A percentile compares a stretch with the other conserved stretches of the same genome.
Conservation (phyloP, 2,888 invertebrate species). For the Celastrina argiolus region DNA sequence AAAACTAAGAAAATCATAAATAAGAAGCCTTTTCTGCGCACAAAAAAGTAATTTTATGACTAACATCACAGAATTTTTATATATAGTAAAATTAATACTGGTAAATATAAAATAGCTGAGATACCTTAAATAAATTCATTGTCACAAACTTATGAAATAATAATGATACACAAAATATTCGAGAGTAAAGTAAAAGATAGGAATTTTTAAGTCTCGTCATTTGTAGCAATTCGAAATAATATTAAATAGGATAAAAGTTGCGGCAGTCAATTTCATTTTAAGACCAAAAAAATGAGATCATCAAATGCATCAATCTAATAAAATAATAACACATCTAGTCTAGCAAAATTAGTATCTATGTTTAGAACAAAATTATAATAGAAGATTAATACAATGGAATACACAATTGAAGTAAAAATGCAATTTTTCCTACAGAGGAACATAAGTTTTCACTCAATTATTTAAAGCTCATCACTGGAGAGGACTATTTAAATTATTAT, state of each 20-base stretch:
- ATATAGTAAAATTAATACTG: slow-evolving; percentile 17
- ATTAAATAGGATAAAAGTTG: background rate
- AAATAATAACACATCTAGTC: slow-evolving; percentile 2
- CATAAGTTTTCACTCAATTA: background rate
- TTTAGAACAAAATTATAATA: background rate
- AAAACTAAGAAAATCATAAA: slow-evolving; percentile 1
- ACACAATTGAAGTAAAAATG: background rate
- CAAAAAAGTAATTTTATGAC: background rate
- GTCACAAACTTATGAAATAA: background rate
- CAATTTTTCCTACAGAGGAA: slow-evolving; percentile 8
- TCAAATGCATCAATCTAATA: slow-evolving; percentile 8
- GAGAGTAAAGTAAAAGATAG: background rate
- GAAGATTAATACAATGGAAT: background rate
- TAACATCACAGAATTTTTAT: slow-evolving; percentile 16
- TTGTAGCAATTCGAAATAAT: background rate
- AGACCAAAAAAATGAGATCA: slow-evolving; percentile 24
- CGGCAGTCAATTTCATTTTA: background rate
- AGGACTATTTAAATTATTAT: background rate
- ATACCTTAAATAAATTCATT: background rate
- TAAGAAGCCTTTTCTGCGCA: background rate
- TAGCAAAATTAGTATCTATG: slow-evolving; percentile 11
- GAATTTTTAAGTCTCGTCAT: background rate
- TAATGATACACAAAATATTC: background rate
- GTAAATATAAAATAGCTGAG: slow-evolving; percentile 12
- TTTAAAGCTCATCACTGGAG: slow-evolving; percentile 4